Conservation (phyloP, 1,140 invertebrate genomes). For the Temnothorax longispinosus region DNA sequence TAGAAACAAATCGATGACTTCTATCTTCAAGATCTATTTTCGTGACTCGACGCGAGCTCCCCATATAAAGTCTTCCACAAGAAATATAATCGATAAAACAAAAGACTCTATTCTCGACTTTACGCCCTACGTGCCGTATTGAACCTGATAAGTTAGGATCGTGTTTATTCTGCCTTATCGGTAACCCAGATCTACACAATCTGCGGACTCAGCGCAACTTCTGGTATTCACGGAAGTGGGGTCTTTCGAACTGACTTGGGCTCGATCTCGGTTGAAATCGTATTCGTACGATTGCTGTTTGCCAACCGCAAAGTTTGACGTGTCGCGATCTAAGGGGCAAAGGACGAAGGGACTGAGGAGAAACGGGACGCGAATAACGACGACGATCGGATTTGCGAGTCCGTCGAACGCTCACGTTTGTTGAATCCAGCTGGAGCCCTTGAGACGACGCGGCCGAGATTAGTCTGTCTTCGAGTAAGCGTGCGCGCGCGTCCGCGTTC, state of each 20-base stretch:
- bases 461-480: slow-evolving; percentile 70
- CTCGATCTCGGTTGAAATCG: slow-evolving; percentile 43
- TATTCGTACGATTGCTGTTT: slow-evolving; percentile 60
- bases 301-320: slow-evolving; percentile 52
- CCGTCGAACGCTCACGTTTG: slow-evolving; percentile 63
- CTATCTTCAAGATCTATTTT: slow-evolving; percentile 11
- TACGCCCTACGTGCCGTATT: background rate
- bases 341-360: background rate
- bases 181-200: slow-evolving; percentile 45
- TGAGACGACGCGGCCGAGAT: slow-evolving; percentile 68
- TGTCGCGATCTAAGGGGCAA: slow-evolving; percentile 48
- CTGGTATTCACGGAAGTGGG: background rate
- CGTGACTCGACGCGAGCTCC: background rate
- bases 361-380: slow-evolving; percentile 73
- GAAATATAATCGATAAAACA: slow-evolving; percentile 29
- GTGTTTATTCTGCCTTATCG: slow-evolving; percentile 41
- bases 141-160: slow-evolving; percentile 38
- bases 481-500: background rate
- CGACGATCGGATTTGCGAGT: slow-evolving; percentile 71
- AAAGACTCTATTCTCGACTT: slow-evolving; percentile 4
- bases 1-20: background rate
- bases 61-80: background rate
- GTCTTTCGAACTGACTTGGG: slow-evolving; percentile 5
- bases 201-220: slow-evolving; percentile 40
- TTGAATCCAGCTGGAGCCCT: slow-evolving; percentile 50